phyloP scores from a whole-genome alignment of 2,797 vertebrate species.

The Tangara arthus region DNA sequence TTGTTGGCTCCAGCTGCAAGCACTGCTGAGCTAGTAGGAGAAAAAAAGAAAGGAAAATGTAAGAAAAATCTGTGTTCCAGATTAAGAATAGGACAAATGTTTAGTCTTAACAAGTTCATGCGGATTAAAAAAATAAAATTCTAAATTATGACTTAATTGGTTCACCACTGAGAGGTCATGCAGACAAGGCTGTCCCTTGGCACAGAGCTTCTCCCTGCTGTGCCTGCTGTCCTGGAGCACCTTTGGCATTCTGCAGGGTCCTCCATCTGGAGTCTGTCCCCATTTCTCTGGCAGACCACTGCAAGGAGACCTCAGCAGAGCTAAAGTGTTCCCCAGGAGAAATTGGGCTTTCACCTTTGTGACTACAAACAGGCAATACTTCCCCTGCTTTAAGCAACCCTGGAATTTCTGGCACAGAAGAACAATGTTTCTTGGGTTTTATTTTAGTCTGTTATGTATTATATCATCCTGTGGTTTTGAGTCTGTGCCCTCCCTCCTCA shows the following conservation, averaged over 20 bases:
- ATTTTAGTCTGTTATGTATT: not conserved
- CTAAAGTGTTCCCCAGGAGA: not conserved
- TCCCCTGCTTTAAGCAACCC: not conserved
- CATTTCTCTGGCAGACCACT: not conserved
- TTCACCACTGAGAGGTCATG: not conserved
- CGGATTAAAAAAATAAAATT: not conserved
- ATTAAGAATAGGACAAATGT: not conserved
- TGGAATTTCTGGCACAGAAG: not conserved
- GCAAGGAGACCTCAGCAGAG: not conserved
- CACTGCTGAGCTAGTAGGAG: not conserved
- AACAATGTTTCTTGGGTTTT: not conserved
- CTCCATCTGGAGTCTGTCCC: rapidly evolving
- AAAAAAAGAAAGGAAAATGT: not conserved
- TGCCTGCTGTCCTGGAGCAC: not conserved
- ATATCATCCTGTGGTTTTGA: not conserved
- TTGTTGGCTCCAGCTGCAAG: not conserved
- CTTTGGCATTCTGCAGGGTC: not conserved
- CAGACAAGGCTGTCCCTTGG: not conserved
- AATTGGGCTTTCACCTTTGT: not conserved
- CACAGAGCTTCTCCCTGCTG: not conserved
- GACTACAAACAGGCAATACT: not conserved
- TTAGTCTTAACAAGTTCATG: not conserved
- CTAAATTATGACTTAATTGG: not conserved
- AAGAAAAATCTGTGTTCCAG: not conserved
- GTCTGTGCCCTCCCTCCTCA: not conserved